Base-by-base conservation (phyloP, 2,888 invertebrate genomes). In the Pachycephus smyrnensis region DNA sequence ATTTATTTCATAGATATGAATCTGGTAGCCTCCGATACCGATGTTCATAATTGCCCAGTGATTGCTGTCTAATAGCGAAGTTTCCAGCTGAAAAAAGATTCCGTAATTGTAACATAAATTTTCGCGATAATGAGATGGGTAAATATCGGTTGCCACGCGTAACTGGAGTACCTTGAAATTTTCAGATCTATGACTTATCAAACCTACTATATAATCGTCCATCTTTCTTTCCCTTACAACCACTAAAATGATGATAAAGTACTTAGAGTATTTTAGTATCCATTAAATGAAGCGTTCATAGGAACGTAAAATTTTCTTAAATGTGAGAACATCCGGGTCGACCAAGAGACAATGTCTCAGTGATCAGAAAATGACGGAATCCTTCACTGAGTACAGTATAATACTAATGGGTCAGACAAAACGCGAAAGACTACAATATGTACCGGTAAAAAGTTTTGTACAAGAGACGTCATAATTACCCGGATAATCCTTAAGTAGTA, bases 131-230 rank as follows among this genome's bases (percentile, higher is more conserved):
- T 88, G 85, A 88, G 88, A 86, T 84, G 84, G 84, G 82, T 86
- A 86, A 88, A 87, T 84, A 88, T 87, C 84, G 84, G 86, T 86
- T 87, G 86, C 83, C 85, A 83, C 84, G 83, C 83, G 84, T 40
- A 40, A 40, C 83, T 79, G 84, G 84, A 84, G 82, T 82, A 79
- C 84, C 85, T 86, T 84, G 84, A 84, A 80, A 83, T 80, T 75
- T 75, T 76, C 80, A 80, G 75, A 74, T 79, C 71, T 40, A 40
- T 40, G 40, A 86, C 81, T 86, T 86, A 86, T 86, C 86, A 85
- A 86, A 85, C 85, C 81, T 79, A 79, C 37, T 12, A 37, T 12
- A 37, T 4, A 15, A 40, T 84, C 82, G 81, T 76, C 68, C 23
- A n/a, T n/a, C n/a, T 69, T 71, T 69, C 31, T 33, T 71, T 12